Evolutionary conservation across 2,113 vertebrate species (phyloP), one percentile per base, ranked within the genome.

Genomic region (Oplegnathus fasciatus): DNA sequence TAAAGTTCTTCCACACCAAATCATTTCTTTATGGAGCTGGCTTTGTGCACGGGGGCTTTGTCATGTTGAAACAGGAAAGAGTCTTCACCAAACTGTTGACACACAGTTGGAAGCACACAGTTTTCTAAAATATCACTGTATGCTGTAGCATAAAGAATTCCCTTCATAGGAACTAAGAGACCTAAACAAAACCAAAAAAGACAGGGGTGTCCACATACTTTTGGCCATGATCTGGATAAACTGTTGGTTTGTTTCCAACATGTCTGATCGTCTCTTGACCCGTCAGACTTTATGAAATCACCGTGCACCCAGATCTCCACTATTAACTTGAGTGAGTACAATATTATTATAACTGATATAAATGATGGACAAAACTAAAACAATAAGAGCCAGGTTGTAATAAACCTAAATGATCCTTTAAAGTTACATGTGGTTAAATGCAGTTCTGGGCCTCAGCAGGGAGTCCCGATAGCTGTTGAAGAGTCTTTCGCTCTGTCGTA

Each of bases 401-500:
- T 55, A 50, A 78, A 78, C 24, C 20, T n/a, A n/a, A 79, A 76
- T 37, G 11, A 73, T 74, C 55, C 44, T 76, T 82, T 58, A 83
- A 75, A 77, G 60, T 50, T 24, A 17, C 4, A 18, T 1, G 28
- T 4, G 20, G 34, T n/a, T 24, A 37, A 34, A n/a, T 3, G 5
- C 40, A 24, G 82, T 34, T 48, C 26, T 10, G 65, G 42, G 22
- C 15, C 76, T 97, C 96, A 99, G 92, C 98, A 98, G 0, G 97
- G 97, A 0, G 92, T 93, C 32, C 91, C 92, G 0, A 91, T 37
- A 4, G 50, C 86, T 24, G 20, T 24, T 0, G 83, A 28, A 7
- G 85, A 88, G 78, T 88, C 86, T 68, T 78, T 89, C 1, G 18
- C 80, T 28, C 50, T n/a, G 67, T 88, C 82, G 0, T 28, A 57